These are phyloP conservation scores for Eurypyga helias DNA, from an alignment of 2,113 vertebrate genomes.

Conservation along the genomic window DNA sequence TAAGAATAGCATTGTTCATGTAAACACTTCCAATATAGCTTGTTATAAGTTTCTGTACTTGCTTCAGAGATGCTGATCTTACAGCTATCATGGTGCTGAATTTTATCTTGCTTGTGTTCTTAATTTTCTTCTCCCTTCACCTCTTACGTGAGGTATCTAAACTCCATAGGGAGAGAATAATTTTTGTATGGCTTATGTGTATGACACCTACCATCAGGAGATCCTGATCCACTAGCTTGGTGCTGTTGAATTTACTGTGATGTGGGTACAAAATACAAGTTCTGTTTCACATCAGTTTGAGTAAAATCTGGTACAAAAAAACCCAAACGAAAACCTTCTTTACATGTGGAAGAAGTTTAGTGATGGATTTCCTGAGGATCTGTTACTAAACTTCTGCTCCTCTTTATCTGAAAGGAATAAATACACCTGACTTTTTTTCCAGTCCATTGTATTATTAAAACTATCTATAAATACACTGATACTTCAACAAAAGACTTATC, in stretches of 20 bases:
- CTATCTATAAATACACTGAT: not conserved
- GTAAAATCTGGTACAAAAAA: not conserved
- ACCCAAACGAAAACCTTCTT: accelerated
- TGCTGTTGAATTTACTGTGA: not conserved
- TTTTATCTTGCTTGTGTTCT: not conserved
- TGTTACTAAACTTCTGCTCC: not conserved
- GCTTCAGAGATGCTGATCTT: not conserved
- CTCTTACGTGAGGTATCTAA: not conserved
- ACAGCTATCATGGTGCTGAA: not conserved
- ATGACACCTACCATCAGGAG: not conserved
- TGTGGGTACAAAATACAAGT: not conserved
- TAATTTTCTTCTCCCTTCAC: not conserved
- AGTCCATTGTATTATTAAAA: not conserved
- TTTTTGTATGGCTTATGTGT: not conserved
- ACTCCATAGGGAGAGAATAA: accelerated
- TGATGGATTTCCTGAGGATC: not conserved
- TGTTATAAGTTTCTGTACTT: not conserved
- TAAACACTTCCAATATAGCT: not conserved
- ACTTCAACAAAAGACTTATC: not conserved
- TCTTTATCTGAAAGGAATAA: not conserved
- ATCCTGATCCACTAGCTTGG: not conserved
- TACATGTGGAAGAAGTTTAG: not conserved
- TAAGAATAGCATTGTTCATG: not conserved
- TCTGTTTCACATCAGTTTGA: not conserved
- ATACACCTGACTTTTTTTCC: not conserved